phyloP scores from a whole-genome alignment of 2,797 vertebrate genomes.

The Arnoldichthys spilopterus region DNA sequence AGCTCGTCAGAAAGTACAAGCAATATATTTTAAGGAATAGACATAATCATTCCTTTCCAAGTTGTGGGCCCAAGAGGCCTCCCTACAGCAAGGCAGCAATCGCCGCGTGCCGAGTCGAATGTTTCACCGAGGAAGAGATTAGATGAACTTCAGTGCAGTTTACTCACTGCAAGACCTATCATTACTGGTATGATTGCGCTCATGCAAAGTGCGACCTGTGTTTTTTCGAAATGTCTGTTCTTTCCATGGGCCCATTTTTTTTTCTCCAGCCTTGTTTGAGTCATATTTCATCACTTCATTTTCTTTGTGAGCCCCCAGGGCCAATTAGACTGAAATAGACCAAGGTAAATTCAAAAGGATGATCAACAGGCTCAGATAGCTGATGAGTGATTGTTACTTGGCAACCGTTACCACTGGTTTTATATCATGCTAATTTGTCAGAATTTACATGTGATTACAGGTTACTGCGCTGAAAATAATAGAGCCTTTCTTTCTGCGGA shows the following conservation, averaged over 20 bases:
- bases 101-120: neutral
- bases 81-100: neutral
- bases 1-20: neutral
- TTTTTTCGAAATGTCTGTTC: neutral
- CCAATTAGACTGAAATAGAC: slow-evolving; percentile 46
- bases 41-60: slow-evolving; percentile 1
- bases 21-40: neutral
- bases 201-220: slow-evolving; percentile 11
- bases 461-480: slow-evolving; percentile 42
- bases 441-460: slow-evolving; percentile 55
- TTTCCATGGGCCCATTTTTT: neutral
- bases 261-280: slow-evolving; percentile 3
- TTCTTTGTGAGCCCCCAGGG: slow-evolving; percentile 35
- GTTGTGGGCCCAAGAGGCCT: neutral
- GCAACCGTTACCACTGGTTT: slow-evolving; percentile 56
- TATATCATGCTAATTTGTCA: slow-evolving; percentile 56
- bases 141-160: slow-evolving; percentile 35
- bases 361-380: slow-evolving; percentile 53
- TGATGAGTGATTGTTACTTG: slow-evolving; percentile 58
- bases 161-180: slow-evolving; percentile 25
- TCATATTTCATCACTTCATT: slow-evolving; percentile 30
- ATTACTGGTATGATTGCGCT: slow-evolving; percentile 25
- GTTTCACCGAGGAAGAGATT: slow-evolving; percentile 21
- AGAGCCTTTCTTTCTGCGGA: slow-evolving; percentile 31
- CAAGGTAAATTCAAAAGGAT: slow-evolving; percentile 45